phyloP scores from a whole-genome alignment of 2,113 vertebrate genomes.

The Raja brachyura region DNA sequence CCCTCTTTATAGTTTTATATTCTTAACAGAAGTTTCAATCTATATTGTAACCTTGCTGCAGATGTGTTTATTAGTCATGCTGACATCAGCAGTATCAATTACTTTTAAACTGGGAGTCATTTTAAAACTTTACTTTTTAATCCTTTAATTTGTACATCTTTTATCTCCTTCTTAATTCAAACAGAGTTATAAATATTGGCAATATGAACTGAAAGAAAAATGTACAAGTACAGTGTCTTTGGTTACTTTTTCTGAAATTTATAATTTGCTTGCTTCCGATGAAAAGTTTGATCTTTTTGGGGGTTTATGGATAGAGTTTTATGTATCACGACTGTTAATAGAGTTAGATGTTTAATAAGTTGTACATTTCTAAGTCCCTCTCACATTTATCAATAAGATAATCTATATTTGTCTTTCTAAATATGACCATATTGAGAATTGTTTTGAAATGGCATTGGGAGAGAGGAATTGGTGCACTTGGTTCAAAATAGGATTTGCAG shows the following conservation, averaged over 20 bases:
- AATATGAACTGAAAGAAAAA: not conserved
- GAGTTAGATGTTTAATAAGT: not conserved
- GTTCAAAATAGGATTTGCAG: not conserved
- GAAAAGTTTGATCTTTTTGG: constrained; percentile 4
- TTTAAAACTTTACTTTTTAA: not conserved
- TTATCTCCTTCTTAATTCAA: not conserved
- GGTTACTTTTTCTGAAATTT: not conserved
- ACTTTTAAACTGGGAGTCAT: constrained; percentile 22
- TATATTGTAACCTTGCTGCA: not conserved
- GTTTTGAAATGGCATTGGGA: not conserved
- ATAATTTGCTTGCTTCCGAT: not conserved
- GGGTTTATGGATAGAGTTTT: not conserved
- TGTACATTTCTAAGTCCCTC: not conserved
- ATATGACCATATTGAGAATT: not conserved
- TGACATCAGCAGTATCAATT: not conserved
- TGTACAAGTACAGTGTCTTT: not conserved
- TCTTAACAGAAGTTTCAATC: constrained; percentile 2
- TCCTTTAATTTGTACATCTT: not conserved
- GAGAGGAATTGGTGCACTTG: not conserved
- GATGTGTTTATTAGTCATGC: not conserved
- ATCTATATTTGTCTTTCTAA: not conserved
- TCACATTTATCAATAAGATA: not conserved
- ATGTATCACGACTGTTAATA: not conserved
- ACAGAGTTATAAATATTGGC: not conserved
- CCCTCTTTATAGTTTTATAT: not conserved